Conservation (phyloP, 2,888 invertebrate genomes). For the Folsomia manolachei region DNA sequence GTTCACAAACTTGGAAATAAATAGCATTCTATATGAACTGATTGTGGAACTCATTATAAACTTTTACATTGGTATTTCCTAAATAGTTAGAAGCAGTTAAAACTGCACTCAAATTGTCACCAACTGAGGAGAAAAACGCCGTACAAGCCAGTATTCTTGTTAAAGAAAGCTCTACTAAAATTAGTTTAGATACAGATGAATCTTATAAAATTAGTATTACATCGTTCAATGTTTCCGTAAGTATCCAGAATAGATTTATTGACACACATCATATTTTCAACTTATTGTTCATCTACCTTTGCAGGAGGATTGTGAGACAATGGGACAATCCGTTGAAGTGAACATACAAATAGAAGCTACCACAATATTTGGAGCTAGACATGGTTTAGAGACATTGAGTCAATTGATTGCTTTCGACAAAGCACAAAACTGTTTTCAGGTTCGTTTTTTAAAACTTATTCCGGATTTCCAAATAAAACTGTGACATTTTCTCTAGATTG, state of each 20-base stretch:
- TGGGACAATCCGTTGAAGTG: slow-evolving; percentile 5
- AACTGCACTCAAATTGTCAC: not conserved
- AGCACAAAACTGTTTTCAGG: slow-evolving; percentile 57
- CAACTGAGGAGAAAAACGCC: not conserved
- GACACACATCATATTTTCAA: too few species aligned
- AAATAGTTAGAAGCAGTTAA: not conserved
- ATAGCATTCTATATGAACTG: too few species aligned
- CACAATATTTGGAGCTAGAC: slow-evolving; percentile 68
- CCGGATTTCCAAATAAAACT: slow-evolving; percentile 51
- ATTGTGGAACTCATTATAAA: not conserved
- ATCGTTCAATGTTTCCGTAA: too few species aligned
- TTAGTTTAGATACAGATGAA: slow-evolving; percentile 25
- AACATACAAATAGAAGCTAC: slow-evolving; percentile 49
- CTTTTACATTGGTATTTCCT: not conserved
- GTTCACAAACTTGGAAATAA: too few species aligned
- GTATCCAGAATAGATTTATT: too few species aligned
- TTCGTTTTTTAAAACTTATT: slow-evolving; percentile 58
- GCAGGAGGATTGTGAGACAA: too few species aligned
- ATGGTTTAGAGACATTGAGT: slow-evolving; percentile 71
- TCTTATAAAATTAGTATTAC: slow-evolving; percentile 21
- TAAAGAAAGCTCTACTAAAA: not conserved
- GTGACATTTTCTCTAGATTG: slow-evolving; percentile 19
- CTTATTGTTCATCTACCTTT: too few species aligned
- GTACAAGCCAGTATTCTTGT: slow-evolving; percentile 13
- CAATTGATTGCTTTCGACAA: slow-evolving; percentile 63